Evolutionary conservation across 2,797 vertebrate species (phyloP), one percentile per base, ranked within the genome.

Genomic region (Hyperoplus immaculatus): DNA sequence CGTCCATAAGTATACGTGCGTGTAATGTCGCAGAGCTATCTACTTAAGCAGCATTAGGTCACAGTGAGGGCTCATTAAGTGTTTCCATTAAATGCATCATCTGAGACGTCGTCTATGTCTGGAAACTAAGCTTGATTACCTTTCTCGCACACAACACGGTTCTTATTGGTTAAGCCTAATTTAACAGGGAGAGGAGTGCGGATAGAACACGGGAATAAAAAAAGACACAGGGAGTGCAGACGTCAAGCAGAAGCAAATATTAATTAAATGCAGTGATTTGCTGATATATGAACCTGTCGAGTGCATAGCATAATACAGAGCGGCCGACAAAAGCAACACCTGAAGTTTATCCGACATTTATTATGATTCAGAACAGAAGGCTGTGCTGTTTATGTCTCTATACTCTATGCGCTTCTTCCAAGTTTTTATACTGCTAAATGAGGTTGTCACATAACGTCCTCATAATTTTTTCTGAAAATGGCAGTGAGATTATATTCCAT

Each of bases 31-130:
- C 56, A 78, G 69, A 79, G 69, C 58, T 77, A 64, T 73, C 73
- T 86, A 73, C 88, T 86, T 77, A 69, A 89, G 84, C 65, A 4
- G 80, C 87, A 87, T 85, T 74, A 92, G 86, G 78, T 80, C 81
- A 81, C 60, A 43, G 59, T 57, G 57, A 85, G 77, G 79, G 55
- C 73, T 89, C 87, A 87, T 89, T 92, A 75, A 75, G 83, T 61
- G 43, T 80, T 83, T 74, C 74, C 80, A 80, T 82, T 88, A 89
- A 87, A 80, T 53, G 69, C 66, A 81, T 64, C 51, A 42, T 64
- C 62, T 72, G 69, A 65, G 71, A 54, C 51, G 69, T 70, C 60
- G 69, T 70, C 60, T 70, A 75, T 80, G 69, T 75, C 55, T 68
- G 58, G 60, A 80, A 75, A 77, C 71, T 39, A 69, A 68, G 80